Percentiles rank a stretch among this genome's conserved stretches.
Conservation (phyloP, 2,888 invertebrate genomes). For the Caenorhabditis angaria region DNA sequence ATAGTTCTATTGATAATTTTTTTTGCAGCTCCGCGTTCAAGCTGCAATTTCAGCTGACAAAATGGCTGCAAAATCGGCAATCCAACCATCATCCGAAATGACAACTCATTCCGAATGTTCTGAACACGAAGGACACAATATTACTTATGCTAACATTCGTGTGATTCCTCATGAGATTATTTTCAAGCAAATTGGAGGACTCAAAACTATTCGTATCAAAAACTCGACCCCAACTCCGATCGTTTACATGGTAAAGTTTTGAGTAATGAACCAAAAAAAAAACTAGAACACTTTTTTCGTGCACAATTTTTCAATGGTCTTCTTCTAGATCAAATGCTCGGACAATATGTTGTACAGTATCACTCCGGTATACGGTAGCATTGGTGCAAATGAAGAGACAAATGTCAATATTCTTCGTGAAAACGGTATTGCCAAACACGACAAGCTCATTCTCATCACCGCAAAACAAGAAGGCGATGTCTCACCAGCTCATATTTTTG, state of each 20-base stretch:
- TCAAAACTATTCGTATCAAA: slow-evolving; percentile 24
- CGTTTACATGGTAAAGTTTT: slow-evolving; percentile 15
- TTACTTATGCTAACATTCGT: slow-evolving; percentile 31
- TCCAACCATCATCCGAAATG: slow-evolving; percentile 3
- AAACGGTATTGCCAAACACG: slow-evolving; percentile 32
- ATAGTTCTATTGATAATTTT: not conserved
- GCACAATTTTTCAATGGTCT: too few relatives aligned
- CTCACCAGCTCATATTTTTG: slow-evolving; percentile 20
- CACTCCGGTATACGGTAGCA: slow-evolving; percentile 35
- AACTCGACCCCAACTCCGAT: slow-evolving; percentile 28
- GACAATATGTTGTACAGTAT: slow-evolving; percentile 42
- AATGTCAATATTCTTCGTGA: slow-evolving; percentile 35
- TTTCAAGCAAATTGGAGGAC: slow-evolving; percentile 35
- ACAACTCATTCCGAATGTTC: not conserved
- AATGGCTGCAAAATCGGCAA: slow-evolving; percentile 21
- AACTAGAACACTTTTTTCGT: not conserved
- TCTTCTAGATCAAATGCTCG: slow-evolving; percentile 36
- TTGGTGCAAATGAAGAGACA: slow-evolving; percentile 22
- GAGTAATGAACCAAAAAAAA: not conserved
- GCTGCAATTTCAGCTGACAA: slow-evolving; percentile 33
- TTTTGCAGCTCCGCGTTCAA: slow-evolving; percentile 24
- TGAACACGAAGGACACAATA: not conserved
- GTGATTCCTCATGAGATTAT: slow-evolving; percentile 31
- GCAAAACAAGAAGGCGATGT: not conserved
- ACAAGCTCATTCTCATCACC: slow-evolving; percentile 36